Evolutionary conservation across 2,797 vertebrate species (phyloP).

Genomic region (Adelosebastes latens): DNA sequence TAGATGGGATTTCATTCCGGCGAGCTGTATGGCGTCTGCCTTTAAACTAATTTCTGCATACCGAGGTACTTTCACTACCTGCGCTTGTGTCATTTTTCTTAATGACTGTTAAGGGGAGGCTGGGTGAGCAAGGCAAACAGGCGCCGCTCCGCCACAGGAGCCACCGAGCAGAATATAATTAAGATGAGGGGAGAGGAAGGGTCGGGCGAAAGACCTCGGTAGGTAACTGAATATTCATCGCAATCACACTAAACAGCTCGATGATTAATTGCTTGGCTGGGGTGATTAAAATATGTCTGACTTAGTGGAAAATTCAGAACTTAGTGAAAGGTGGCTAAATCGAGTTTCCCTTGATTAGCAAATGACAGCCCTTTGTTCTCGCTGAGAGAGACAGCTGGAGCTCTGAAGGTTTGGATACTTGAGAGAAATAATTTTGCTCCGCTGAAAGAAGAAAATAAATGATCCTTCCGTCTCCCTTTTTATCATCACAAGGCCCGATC

Average conservation of each 20-base stretch:
- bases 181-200: slow-evolving; percentile 61
- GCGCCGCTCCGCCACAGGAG: slow-evolving; percentile 42
- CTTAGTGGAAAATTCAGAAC: slow-evolving; percentile 52
- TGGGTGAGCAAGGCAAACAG: slow-evolving; percentile 63
- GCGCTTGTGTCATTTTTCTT: slow-evolving; percentile 73
- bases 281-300: slow-evolving; percentile 73
- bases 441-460: slow-evolving; percentile 19
- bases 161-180: slow-evolving; percentile 64
- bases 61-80: slow-evolving; percentile 53
- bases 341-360: slow-evolving; percentile 55
- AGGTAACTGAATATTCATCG: slow-evolving; percentile 79
- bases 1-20: slow-evolving; percentile 41
- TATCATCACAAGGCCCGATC: background rate
- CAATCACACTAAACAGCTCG: slow-evolving; percentile 67
- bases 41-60: slow-evolving; percentile 70
- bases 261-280: slow-evolving; percentile 73
- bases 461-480: background rate
- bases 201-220: slow-evolving; percentile 60
- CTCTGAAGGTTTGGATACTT: background rate
- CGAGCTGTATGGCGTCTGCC: slow-evolving; percentile 48
- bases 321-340: slow-evolving; percentile 53
- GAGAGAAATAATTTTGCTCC: background rate
- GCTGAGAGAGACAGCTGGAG: slow-evolving; percentile 10
- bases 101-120: slow-evolving; percentile 67
- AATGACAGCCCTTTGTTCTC: slow-evolving; percentile 25